Percentiles rank a stretch among this genome's conserved stretches.
Evolutionary conservation across 2,113 vertebrate genomes (phyloP).

Genomic region (Lonchura striata): DNA sequence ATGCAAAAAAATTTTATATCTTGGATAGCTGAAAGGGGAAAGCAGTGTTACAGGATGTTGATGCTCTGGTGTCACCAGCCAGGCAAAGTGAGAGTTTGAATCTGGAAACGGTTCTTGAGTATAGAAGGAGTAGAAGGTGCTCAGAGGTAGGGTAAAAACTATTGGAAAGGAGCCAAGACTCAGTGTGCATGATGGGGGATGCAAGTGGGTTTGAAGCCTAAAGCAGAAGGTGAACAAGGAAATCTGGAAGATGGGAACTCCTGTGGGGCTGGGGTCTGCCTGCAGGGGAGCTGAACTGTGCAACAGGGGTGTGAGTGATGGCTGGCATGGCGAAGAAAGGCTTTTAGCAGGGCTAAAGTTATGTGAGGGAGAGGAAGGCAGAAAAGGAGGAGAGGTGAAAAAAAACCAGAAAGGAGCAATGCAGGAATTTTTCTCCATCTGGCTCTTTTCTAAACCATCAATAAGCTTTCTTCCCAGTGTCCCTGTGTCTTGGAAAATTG

Average conservation of each 20-base stretch:
- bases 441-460: background rate
- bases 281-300: background rate
- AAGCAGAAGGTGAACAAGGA: background rate
- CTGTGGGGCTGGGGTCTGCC: rapidly evolving
- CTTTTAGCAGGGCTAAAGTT: background rate
- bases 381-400: background rate
- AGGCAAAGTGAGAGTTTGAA: background rate
- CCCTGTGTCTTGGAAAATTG: background rate
- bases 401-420: background rate
- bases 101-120: background rate
- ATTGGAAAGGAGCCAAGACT: background rate
- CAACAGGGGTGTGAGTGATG: background rate
- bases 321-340: background rate
- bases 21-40: background rate
- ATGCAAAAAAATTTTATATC: background rate
- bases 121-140: background rate
- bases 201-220: background rate
- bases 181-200: background rate
- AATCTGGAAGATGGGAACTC: background rate
- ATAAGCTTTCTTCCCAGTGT: background rate
- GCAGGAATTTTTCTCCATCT: background rate
- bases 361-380: background rate
- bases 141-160: background rate
- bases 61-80: background rate
- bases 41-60: background rate